These are phyloP conservation scores for Cylloceria caligata DNA, from an alignment of 2,888 invertebrate genomes.

Conservation along the genomic window DNA sequence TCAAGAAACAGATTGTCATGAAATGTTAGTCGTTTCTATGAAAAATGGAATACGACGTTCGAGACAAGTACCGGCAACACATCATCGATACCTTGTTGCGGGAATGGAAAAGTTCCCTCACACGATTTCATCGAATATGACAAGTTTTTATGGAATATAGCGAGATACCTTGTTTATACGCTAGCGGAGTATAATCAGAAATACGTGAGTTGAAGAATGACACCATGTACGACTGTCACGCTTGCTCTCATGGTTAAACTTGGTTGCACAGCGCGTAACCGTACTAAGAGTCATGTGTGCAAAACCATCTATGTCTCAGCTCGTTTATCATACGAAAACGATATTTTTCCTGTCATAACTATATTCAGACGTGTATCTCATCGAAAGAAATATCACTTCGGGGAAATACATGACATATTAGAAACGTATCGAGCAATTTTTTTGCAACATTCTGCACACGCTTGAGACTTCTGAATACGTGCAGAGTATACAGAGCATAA, in stretches of 20 bases:
- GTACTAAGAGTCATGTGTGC: conserved; percentile 2
- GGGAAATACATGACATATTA: conserved; percentile 40
- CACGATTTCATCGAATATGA: conserved; percentile 24
- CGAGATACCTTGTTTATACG: no score
- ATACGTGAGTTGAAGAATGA: no score
- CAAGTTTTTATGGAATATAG: conserved; percentile 8
- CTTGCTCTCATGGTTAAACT: no score
- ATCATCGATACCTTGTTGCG: neutral
- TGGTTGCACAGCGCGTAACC: no score
- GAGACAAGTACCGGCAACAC: neutral
- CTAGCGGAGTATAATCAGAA: no score
- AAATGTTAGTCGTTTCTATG: neutral
- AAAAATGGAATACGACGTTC: neutral
- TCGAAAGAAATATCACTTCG: conserved; percentile 30
- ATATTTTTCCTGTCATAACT: conserved; percentile 53
- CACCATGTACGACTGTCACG: no score
- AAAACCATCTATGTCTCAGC: conserved; percentile 30
- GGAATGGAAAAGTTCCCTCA: neutral
- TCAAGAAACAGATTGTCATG: neutral
- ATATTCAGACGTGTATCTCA: conserved; percentile 25
- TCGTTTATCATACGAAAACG: conserved; percentile 42
- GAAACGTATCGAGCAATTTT: conserved; percentile 33
- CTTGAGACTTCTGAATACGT: conserved; percentile 6
- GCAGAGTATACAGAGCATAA: neutral
- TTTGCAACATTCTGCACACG: conserved; percentile 4